These are phyloP conservation scores for Deladenus siricidicola DNA, from an alignment of 2,888 invertebrate genomes.

Conservation along the genomic window DNA sequence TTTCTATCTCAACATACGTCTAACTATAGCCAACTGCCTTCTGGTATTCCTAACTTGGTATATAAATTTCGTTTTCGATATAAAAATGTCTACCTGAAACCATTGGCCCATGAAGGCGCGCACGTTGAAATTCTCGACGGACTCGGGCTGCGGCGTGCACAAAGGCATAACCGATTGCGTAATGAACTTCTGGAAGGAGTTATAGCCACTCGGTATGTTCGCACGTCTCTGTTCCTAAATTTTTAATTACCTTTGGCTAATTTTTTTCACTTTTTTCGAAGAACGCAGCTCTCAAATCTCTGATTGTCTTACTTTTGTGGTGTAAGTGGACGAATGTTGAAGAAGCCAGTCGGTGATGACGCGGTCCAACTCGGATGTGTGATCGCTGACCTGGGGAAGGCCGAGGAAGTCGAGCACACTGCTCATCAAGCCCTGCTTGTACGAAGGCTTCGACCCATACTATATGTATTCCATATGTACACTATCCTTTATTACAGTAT, in stretches of 20 bases:
- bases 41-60: not conserved
- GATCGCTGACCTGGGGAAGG: slow-evolving; percentile 3
- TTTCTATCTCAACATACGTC: too few species aligned
- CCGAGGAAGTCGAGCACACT: slow-evolving; percentile 18
- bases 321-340: slow-evolving; percentile 12
- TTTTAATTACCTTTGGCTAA: too few species aligned
- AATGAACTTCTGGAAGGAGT: slow-evolving; percentile 9
- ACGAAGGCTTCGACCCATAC: slow-evolving; percentile 17
- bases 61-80: slow-evolving; percentile 1
- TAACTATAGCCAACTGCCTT: not conserved
- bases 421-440: slow-evolving; percentile 18
- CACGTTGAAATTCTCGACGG: slow-evolving; percentile 11
- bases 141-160: slow-evolving; percentile 10
- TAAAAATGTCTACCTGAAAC: slow-evolving; percentile 19
- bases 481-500: too few species aligned
- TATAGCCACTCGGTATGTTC: slow-evolving; percentile 10
- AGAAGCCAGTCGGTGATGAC: slow-evolving; percentile 15
- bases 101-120: slow-evolving; percentile 26
- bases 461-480: too few species aligned
- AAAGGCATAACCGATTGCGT: slow-evolving; percentile 11
- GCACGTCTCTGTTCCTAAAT: slow-evolving; percentile 1
- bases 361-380: slow-evolving; percentile 10
- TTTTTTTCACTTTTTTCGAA: too few species aligned
- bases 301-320: slow-evolving; percentile 4
- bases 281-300: too few species aligned